These are phyloP conservation scores for Calephelis nemesis DNA, from an alignment of 1,140 invertebrate genomes.

Conservation along the genomic window DNA sequence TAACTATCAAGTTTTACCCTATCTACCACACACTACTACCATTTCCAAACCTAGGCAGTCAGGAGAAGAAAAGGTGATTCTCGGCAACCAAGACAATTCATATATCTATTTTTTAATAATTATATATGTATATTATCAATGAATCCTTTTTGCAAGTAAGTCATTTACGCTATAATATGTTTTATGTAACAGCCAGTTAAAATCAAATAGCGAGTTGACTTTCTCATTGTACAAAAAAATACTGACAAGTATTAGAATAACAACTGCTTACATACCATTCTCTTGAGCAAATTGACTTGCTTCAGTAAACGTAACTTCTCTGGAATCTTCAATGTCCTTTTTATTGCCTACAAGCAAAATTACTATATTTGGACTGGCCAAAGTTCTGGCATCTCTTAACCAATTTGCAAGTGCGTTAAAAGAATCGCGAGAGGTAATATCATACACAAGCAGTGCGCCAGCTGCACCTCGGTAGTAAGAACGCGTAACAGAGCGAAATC, in stretches of 20 bases:
- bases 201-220: too few relatives aligned
- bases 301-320: conserved; percentile 90
- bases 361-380: conserved; percentile 92
- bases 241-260: background rate
- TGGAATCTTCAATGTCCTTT: conserved; percentile 87
- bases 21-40: too few relatives aligned
- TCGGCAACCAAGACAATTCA: too few relatives aligned
- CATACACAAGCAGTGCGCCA: conserved; percentile 89
- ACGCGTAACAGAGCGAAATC: conserved; percentile 86
- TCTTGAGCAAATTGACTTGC: conserved; percentile 90
- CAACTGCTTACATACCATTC: conserved; percentile 81
- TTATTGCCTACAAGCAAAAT: conserved; percentile 91
- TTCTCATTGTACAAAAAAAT: too few relatives aligned
- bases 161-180: too few relatives aligned
- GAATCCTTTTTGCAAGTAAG: too few relatives aligned
- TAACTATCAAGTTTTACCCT: too few relatives aligned
- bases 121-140: too few relatives aligned
- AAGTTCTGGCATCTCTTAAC: conserved; percentile 91
- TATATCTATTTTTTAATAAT: too few relatives aligned
- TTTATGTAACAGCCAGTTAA: too few relatives aligned
- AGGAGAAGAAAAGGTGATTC: too few relatives aligned
- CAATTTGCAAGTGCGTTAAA: conserved; percentile 90
- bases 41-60: too few relatives aligned
- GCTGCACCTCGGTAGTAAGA: conserved; percentile 91
- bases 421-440: conserved; percentile 89